A percentile compares a stretch with the other conserved stretches of the same genome.
Evolutionary conservation across 64 coral and sea anemone species (phyloP).

Genomic region (Stichodactyla mertensii): DNA sequence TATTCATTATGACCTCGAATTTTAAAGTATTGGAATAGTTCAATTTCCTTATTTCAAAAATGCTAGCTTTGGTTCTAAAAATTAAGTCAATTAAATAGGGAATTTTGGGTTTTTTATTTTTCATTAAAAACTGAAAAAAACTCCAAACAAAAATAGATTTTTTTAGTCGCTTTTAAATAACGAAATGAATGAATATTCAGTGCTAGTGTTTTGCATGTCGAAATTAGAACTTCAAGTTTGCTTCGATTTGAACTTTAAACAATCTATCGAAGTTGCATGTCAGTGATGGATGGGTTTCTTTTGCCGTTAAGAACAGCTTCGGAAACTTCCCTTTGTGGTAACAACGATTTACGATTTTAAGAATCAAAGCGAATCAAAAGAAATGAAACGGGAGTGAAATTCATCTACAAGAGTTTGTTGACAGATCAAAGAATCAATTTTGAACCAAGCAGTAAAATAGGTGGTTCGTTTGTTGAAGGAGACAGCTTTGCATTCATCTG

Average conservation of each 20-base stretch:
- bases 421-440: not conserved
- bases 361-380: not conserved
- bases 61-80: not conserved
- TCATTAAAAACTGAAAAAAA: not conserved
- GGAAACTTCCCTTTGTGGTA: not conserved
- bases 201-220: not conserved
- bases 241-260: constrained; percentile 13
- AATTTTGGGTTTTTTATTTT: not conserved
- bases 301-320: not conserved
- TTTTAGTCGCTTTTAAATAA: not conserved
- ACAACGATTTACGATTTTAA: not conserved
- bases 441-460: not conserved
- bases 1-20: not conserved
- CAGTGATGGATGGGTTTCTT: not conserved
- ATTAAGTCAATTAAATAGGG: not conserved
- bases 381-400: not conserved
- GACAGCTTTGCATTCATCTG: not conserved
- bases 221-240: constrained; percentile 7
- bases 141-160: not conserved
- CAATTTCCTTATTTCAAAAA: not conserved
- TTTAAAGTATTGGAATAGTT: not conserved
- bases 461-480: not conserved
- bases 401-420: not conserved
- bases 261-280: not conserved
- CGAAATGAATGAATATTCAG: not conserved